phyloP scores from a whole-genome alignment of 2,888 invertebrate genomes.

The Torymus tubicola region DNA sequence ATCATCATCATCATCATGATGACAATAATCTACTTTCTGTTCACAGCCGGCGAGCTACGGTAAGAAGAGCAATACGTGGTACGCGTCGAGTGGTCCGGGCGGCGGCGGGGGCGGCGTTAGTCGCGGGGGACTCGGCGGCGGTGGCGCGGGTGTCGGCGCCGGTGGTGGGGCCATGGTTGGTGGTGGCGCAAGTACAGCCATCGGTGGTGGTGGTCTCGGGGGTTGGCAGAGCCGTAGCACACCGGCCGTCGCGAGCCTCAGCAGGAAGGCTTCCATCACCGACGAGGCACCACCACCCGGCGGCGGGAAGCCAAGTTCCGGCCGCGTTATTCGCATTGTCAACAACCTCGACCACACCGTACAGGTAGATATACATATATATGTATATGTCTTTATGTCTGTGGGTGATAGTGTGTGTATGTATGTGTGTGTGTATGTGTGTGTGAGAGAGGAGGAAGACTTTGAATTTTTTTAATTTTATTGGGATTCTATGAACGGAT shows the following conservation, averaged over 20 bases:
- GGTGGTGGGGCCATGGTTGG: constrained; percentile 76
- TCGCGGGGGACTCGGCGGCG: constrained; percentile 75
- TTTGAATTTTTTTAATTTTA: too few species aligned
- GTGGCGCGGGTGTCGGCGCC: constrained; percentile 76
- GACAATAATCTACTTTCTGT: constrained; percentile 35
- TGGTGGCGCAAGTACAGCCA: constrained; percentile 52
- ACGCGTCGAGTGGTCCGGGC: constrained; percentile 77
- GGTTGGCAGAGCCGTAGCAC: constrained; percentile 81
- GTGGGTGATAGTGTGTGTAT: too few species aligned
- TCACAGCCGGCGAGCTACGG: constrained; percentile 91
- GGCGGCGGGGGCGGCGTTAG: constrained; percentile 76
- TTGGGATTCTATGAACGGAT: too few species aligned
- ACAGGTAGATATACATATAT: constrained; percentile 80
- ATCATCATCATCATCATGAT: too few species aligned
- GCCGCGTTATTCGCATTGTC: constrained; percentile 93
- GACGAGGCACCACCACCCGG: constrained; percentile 87
- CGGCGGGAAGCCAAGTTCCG: constrained; percentile 86
- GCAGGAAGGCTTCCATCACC: constrained; percentile 89
- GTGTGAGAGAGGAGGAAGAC: too few species aligned
- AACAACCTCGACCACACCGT: constrained; percentile 95
- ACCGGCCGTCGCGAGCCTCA: constrained; percentile 79
- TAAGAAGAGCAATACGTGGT: constrained; percentile 93
- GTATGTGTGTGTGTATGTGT: too few species aligned
- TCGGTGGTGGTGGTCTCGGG: constrained; percentile 67
- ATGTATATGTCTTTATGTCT: too few species aligned